Percentiles rank a stretch among this genome's conserved stretches.
Conservation (phyloP, 2,113 vertebrate genomes). For the Ctenodactylus gundi region DNA sequence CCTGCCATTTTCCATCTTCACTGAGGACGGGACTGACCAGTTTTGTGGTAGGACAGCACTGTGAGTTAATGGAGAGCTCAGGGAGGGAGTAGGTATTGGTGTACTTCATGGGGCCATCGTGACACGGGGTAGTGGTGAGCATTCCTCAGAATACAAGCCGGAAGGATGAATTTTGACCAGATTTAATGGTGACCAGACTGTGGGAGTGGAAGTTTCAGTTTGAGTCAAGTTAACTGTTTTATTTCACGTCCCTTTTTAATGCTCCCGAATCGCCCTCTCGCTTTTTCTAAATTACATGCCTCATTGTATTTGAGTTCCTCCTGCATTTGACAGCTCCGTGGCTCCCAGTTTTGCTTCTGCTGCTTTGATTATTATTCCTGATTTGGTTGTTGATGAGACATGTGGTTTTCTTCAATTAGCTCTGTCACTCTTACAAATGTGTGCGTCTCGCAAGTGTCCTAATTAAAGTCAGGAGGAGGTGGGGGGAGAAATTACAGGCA, state of each 20-base stretch:
- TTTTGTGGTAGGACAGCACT: neutral
- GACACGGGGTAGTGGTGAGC: neutral
- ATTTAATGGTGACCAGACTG: conserved; percentile 60
- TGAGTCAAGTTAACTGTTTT: conserved; percentile 64
- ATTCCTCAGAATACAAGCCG: neutral
- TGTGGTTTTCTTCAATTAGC: conserved; percentile 78
- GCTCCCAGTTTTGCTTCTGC: conserved; percentile 76
- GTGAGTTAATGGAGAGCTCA: neutral
- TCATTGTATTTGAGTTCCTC: conserved; percentile 75
- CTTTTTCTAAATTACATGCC: conserved; percentile 75
- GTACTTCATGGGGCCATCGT: neutral
- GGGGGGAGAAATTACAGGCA: conserved; percentile 61
- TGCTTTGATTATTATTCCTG: conserved; percentile 76
- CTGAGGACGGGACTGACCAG: neutral
- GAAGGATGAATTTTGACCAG: conserved; percentile 43
- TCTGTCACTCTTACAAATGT: conserved; percentile 76
- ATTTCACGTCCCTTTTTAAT: conserved; percentile 62
- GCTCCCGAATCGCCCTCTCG: conserved; percentile 37
- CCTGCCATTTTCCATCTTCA: neutral
- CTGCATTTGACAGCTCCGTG: conserved; percentile 63
- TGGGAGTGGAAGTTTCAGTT: conserved; percentile 56
- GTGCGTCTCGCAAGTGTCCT: conserved; percentile 75
- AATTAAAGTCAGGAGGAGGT: conserved; percentile 71
- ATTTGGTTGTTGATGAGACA: conserved; percentile 75
- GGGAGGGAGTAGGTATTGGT: neutral